Evolutionary conservation across 1,140 invertebrate species (phyloP).

Genomic region (Nasonia longicornis): DNA sequence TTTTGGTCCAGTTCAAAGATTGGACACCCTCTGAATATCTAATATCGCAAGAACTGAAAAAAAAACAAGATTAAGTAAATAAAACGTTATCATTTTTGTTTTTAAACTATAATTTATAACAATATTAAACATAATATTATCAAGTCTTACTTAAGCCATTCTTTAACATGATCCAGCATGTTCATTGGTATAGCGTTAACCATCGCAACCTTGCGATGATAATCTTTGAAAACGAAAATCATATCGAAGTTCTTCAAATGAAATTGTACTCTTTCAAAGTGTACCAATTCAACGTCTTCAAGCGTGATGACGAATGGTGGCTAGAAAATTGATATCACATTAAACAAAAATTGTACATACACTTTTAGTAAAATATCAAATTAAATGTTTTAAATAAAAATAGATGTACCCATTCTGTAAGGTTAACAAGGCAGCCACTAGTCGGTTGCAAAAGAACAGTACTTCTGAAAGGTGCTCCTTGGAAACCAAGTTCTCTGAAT

Average conservation of each 20-base stretch:
- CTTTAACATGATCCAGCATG: slow-evolving; percentile 98
- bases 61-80: slow-evolving; percentile 33
- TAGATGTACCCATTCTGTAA: slow-evolving; percentile 91
- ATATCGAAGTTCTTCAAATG: slow-evolving; percentile 99
- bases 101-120: neutral
- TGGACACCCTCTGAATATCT: slow-evolving; percentile 98
- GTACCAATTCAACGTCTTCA: slow-evolving; percentile 97
- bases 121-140: slow-evolving; percentile 13
- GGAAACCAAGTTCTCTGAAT: slow-evolving; percentile 97
- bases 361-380: neutral
- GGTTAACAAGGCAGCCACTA: slow-evolving; percentile 94
- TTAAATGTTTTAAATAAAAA: slow-evolving; percentile 37
- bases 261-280: slow-evolving; percentile 99
- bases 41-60: slow-evolving; percentile 91
- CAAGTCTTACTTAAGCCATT: slow-evolving; percentile 94
- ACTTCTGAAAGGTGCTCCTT: slow-evolving; percentile 96
- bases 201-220: slow-evolving; percentile 93
- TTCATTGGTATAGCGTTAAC: slow-evolving; percentile 99
- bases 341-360: neutral
- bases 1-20: slow-evolving; percentile 98
- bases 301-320: slow-evolving; percentile 98
- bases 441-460: slow-evolving; percentile 98
- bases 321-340: slow-evolving; percentile 64
- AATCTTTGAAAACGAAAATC: slow-evolving; percentile 99
- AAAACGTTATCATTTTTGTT: slow-evolving; percentile 19